Evolutionary conservation across 2,797 vertebrate genomes (phyloP).

Genomic region (Rhinoraja longicauda): DNA sequence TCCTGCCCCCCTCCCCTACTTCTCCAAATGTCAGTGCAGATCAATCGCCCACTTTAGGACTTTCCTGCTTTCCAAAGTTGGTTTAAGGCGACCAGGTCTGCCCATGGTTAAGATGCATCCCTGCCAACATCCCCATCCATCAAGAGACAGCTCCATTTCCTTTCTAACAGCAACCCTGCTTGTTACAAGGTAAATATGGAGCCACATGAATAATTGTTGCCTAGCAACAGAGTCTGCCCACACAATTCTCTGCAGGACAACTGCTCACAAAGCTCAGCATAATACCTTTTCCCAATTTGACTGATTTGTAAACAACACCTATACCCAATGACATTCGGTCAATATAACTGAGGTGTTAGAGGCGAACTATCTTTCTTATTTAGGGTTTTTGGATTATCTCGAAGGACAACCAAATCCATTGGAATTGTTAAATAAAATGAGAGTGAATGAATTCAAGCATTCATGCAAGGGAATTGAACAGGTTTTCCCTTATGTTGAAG

Average conservation of each 20-base stretch:
- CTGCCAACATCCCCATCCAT: background rate
- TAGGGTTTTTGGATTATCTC: background rate
- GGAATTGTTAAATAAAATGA: background rate
- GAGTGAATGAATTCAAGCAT: background rate
- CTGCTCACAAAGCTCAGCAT: background rate
- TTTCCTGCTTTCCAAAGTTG: background rate
- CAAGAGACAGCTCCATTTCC: background rate
- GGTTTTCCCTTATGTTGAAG: background rate
- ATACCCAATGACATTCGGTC: background rate
- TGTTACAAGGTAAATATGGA: background rate
- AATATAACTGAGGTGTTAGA: background rate
- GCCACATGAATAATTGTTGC: background rate
- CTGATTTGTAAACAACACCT: slow-evolving; percentile 1
- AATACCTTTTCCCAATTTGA: background rate
- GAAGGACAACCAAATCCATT: background rate
- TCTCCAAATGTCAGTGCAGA: background rate
- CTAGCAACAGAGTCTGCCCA: slow-evolving; percentile 22
- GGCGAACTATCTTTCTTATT: background rate
- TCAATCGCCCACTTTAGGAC: background rate
- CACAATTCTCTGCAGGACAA: background rate
- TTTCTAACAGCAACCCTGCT: background rate
- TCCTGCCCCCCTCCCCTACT: background rate
- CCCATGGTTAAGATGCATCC: background rate
- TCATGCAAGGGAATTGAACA: background rate
- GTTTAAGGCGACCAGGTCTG: background rate